Evolutionary conservation across 2,888 invertebrate species (phyloP), one percentile per base, ranked within the genome.

Genomic region (Lepas anatifera): DNA sequence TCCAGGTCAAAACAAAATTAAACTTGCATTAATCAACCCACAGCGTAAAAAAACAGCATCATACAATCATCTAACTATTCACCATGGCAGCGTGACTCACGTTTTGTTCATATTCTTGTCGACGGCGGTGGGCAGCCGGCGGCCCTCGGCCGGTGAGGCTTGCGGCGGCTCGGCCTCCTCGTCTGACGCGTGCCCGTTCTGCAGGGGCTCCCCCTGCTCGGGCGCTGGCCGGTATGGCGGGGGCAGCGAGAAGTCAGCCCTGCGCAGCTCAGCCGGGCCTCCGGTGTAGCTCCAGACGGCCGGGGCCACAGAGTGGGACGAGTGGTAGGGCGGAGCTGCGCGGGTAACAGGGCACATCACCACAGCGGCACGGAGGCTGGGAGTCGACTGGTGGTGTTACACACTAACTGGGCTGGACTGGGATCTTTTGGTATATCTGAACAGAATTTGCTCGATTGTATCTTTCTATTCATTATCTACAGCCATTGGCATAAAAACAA

Each of bases 231-330:
- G 88, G 79, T 90, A 90, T n/a, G 87, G 85, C 3, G 90, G 90
- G 48, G 87, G 86, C 81, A 87, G 84, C 73, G 88, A 84, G 79
- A 91, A 89, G 78, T 89, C 78, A 16, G 75, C 87, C 22, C 86
- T 85, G 52, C 73, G 70, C 22, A 73, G 72, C 18, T 71, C 73
- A 64, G 72, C 70, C 43, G 75, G 73, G 69, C 74, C 72, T 22
- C 74, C 68, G 69, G 79, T 78, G 74, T 92, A 93, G 78, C 89
- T 92, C 93, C 93, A 93, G 75, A 86, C 85, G 58, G 89, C 85
- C 18, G 90, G 88, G 35, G 89, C 83, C 48, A 93, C 92, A 75
- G 87, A 87, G 80, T 93, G 93, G 78, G 89, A 88, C 10, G 89
- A 87, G 73, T 90, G 83, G 81, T 91, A 93, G 3, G 89, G 87